phyloP scores from a whole-genome alignment of 1,140 invertebrate genomes.

The Orussus abietinus region DNA sequence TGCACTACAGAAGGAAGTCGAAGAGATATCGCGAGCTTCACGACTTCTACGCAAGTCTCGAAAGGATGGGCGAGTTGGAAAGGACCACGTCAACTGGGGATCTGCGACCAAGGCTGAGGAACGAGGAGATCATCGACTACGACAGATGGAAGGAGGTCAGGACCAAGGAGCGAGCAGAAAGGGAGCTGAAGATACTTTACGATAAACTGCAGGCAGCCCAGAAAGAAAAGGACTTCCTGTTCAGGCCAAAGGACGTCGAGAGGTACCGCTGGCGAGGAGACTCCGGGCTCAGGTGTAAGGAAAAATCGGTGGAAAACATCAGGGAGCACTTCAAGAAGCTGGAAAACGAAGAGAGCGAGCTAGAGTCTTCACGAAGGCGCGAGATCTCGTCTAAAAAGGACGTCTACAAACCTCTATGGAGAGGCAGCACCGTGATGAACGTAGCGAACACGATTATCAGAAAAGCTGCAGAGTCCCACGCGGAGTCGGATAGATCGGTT shows the following conservation, averaged over 20 bases:
- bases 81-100: slow-evolving; percentile 68
- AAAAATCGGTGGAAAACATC: slow-evolving; percentile 83
- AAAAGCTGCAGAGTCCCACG: slow-evolving; percentile 38
- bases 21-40: slow-evolving; percentile 81
- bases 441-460: slow-evolving; percentile 65
- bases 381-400: slow-evolving; percentile 60
- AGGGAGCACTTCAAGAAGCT: slow-evolving; percentile 67
- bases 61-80: slow-evolving; percentile 79
- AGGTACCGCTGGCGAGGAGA: slow-evolving; percentile 73
- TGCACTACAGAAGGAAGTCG: slow-evolving; percentile 70
- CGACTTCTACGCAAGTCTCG: slow-evolving; percentile 81
- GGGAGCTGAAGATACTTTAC: slow-evolving; percentile 75
- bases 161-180: slow-evolving; percentile 74
- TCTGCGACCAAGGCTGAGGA: slow-evolving; percentile 64
- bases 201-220: slow-evolving; percentile 74
- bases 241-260: slow-evolving; percentile 67
- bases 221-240: slow-evolving; percentile 79
- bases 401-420: slow-evolving; percentile 76
- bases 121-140: slow-evolving; percentile 80
- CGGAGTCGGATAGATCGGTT: slow-evolving; percentile 27
- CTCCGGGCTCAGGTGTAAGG: slow-evolving; percentile 72
- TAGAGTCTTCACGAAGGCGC: slow-evolving; percentile 41
- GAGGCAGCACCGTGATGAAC: slow-evolving; percentile 75
- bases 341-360: slow-evolving; percentile 48
- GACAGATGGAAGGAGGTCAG: slow-evolving; percentile 80